Base-by-base conservation (phyloP, 2,888 invertebrate species). In the Scaptodrosophila latifasciaeformis region DNA sequence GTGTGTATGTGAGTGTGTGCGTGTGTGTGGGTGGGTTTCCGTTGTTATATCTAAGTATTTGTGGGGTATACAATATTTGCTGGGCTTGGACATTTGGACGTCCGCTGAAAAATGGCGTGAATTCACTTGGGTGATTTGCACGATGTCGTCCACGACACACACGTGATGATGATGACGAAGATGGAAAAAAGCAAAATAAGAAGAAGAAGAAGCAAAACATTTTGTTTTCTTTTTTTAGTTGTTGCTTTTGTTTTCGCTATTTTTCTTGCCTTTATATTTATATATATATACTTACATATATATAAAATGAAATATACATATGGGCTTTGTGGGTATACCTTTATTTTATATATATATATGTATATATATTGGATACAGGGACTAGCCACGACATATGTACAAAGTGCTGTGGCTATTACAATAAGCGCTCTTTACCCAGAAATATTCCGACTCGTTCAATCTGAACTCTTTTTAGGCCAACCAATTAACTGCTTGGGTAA, bases 81-180 rank as follows among this genome's bases (percentile, higher is more conserved):
- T 59, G 65, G 54, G 51, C 39, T 58, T 62, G 71, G 69, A 80
- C 82, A 74, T 62, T 65, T 59, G 65, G 66, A 72, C 69, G 76
- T 77, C 77, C 82, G 67, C 70, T 72, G 79, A 79, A 75, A 83
- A 70, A 75, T 81, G 67, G 67, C 67, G 81, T 72, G 72, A 76
- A 75, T 67, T 75, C 70, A 72, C 70, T 71, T 82, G 75, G 82
- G 74, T 82, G 69, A 78, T 80, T 76, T 64, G 67, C 62, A 69
- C 68, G 68, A 65, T 54, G 59, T 65, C 58, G 58, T 60, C 59
- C 65, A 70, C 62, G 54, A 70, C 64, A 61, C 46, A 67, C 67
- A 60, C 56, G 55, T 58, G 58, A 12, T 39, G 54, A 51, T 48
- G 64, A 54, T 54, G 64, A 48, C 50, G 49, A 47, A 54, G n/a